Percentiles rank a stretch among this genome's conserved stretches.
phyloP scores from a whole-genome alignment of 2,888 invertebrate species.

The Caradrina clavipalpis region DNA sequence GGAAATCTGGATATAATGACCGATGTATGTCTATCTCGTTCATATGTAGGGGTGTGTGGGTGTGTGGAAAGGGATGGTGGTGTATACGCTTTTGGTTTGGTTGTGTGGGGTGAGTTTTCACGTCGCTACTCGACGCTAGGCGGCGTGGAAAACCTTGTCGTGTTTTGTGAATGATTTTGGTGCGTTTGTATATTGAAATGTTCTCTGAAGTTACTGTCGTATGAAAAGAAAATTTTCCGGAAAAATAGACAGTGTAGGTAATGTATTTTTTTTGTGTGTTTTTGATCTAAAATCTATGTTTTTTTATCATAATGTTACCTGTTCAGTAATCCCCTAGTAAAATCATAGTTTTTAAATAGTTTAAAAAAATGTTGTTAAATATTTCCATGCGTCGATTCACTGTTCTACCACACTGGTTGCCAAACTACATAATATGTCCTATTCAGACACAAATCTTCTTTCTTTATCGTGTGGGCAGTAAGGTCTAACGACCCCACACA shows the following conservation, averaged over 20 bases:
- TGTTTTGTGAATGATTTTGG: slow-evolving; percentile 25
- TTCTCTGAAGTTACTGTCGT: slow-evolving; percentile 30
- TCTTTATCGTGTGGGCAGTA: too few relatives aligned
- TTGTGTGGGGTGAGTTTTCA: slow-evolving; percentile 74
- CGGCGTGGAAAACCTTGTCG: slow-evolving; percentile 77
- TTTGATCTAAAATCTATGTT: rapidly evolving
- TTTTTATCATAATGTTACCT: not conserved
- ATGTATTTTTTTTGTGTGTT: not conserved
- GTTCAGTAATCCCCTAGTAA: too few relatives aligned
- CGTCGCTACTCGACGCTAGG: slow-evolving; percentile 87
- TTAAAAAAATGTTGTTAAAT: not conserved
- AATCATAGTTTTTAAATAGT: not conserved
- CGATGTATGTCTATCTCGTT: slow-evolving; percentile 86
- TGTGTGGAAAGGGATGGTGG: slow-evolving; percentile 85
- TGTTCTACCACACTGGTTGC: not conserved
- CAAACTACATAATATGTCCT: slow-evolving; percentile 6
- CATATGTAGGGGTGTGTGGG: slow-evolving; percentile 86
- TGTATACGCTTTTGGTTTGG: slow-evolving; percentile 67
- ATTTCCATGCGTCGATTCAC: not conserved
- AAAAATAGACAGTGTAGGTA: not conserved
- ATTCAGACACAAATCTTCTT: slow-evolving; percentile 15
- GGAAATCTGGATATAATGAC: slow-evolving; percentile 83
- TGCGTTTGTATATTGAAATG: slow-evolving; percentile 49
- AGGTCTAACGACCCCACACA: too few relatives aligned
- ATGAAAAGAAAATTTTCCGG: not conserved